Conservation (phyloP, 1,140 invertebrate genomes). For the Sinella curviseta region DNA sequence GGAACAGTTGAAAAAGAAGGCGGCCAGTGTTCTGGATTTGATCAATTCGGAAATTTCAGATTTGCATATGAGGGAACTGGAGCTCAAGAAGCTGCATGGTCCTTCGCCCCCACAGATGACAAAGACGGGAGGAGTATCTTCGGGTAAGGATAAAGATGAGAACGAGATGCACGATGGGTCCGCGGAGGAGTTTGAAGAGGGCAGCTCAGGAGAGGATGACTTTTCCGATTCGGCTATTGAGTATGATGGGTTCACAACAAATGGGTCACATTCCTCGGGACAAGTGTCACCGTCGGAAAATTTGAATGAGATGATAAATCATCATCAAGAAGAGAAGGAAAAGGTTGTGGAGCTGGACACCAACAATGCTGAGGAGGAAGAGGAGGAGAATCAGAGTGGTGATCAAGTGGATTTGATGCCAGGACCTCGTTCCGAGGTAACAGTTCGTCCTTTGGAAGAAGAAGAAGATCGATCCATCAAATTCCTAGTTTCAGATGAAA, state of each 20-base stretch:
- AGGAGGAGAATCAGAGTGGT: not conserved
- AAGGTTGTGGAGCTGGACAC: not conserved
- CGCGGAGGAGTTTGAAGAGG: not conserved
- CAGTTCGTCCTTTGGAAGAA: constrained; percentile 34
- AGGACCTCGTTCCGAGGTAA: not conserved
- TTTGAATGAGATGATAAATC: not conserved
- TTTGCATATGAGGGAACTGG: constrained; percentile 33
- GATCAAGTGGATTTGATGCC: not conserved
- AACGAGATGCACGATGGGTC: too few relatives aligned
- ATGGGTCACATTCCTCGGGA: constrained; percentile 25
- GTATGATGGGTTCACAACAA: constrained; percentile 25
- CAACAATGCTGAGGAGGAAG: not conserved
- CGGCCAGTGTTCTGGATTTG: constrained; percentile 32
- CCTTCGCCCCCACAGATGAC: not conserved
- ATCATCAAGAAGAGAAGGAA: not conserved
- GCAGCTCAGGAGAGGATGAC: constrained; percentile 30
- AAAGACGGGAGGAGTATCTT: not conserved
- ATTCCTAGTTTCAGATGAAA: constrained; percentile 16
- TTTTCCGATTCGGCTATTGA: constrained; percentile 36
- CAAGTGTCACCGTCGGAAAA: constrained; percentile 29
- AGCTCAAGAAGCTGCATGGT: constrained; percentile 23
- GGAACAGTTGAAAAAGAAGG: constrained; percentile 33
- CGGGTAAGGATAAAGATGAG: not conserved
- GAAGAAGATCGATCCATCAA: constrained; percentile 32
- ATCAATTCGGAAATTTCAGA: constrained; percentile 41